Base-by-base conservation (phyloP, 2,113 vertebrate species). In the Elephas maximus region DNA sequence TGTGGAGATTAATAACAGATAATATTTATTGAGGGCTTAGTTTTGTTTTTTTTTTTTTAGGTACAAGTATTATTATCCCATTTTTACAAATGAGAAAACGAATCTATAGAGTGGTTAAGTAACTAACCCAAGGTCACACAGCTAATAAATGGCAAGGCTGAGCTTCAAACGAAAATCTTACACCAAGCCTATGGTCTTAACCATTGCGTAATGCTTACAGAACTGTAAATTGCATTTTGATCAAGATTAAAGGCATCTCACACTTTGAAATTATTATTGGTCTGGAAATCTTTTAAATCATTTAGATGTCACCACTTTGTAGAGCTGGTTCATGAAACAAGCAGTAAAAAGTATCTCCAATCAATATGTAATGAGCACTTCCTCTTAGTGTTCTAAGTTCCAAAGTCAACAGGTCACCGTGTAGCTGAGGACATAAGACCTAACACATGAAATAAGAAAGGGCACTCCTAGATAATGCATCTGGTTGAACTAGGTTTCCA, bases 221-320 rank as follows among this genome's bases (percentile, higher is more conserved):
- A 91, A 78, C 23, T 90, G 17, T 62, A 90, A 48, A 67, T 71
- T 60, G 21, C 48, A 90, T 78, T 45, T 45, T 37, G 37, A 69
- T 94, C 33, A 67, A 67, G 33, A 67, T 37, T 73, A 87, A 85
- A 33, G 9, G 37, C 83, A 88, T 74, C 48, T 88, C 20, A 82
- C 0, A 12, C 41, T 94, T 90, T 77, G 14, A 88, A 91, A 76
- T 94, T 78, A 71, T 37, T 41, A 88, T 83, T 92, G 15, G 21
- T 71, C 44, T 94, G 18, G 23, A 84, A 92, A 51, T 78, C 30
- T 26, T 78, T 93, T 78, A 51, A 71, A 78, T 87, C 91, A 41
- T 77, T 87, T 65, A 41, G 20, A 77, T 94, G 30, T 65, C 45
- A 96, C n/a, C 9, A 87, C 15, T 88, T 79, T 92, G 51, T 73